Percentiles rank a stretch among this genome's conserved stretches.
These are phyloP conservation scores for Whitmania pigra DNA, from an alignment of 1,140 invertebrate species.

Conservation along the genomic window DNA sequence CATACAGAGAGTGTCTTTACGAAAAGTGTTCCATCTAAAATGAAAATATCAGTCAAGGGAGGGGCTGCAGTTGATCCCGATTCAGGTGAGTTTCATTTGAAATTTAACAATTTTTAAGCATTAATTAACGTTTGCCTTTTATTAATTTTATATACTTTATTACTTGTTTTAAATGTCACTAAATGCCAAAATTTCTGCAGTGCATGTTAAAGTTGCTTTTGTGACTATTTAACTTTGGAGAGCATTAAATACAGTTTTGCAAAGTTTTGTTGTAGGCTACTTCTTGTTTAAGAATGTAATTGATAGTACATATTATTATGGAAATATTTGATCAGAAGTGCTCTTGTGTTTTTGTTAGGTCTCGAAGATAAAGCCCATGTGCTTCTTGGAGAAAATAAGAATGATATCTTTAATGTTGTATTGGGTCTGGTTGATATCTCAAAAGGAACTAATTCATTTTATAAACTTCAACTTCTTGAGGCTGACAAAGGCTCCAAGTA, in stretches of 20 bases:
- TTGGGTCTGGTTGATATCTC: constrained; percentile 73
- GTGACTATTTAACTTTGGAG: no score
- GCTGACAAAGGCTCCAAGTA: constrained; percentile 54
- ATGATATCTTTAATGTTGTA: constrained; percentile 58
- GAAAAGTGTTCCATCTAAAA: constrained; percentile 39
- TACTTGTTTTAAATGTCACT: no score
- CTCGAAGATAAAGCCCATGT: constrained; percentile 69
- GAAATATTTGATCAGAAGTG: neutral
- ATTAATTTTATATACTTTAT: no score
- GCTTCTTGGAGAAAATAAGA: constrained; percentile 43
- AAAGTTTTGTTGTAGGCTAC: no score
- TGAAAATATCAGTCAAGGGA: constrained; percentile 60
- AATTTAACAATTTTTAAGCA: no score
- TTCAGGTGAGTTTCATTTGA: constrained; percentile 45
- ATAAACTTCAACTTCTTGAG: constrained; percentile 82
- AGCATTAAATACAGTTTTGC: no score
- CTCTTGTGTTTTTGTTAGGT: constrained; percentile 32
- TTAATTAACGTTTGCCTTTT: no score
- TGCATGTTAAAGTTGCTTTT: no score
- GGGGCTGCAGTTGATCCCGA: constrained; percentile 79
- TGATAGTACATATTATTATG: neutral
- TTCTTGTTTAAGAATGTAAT: neutral
- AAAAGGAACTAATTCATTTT: constrained; percentile 77
- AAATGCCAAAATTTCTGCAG: no score
- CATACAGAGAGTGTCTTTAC: constrained; percentile 36